Evolutionary conservation across 1,140 invertebrate species (phyloP), one percentile per base, ranked within the genome.

Genomic region (Onthophagus taurus): DNA sequence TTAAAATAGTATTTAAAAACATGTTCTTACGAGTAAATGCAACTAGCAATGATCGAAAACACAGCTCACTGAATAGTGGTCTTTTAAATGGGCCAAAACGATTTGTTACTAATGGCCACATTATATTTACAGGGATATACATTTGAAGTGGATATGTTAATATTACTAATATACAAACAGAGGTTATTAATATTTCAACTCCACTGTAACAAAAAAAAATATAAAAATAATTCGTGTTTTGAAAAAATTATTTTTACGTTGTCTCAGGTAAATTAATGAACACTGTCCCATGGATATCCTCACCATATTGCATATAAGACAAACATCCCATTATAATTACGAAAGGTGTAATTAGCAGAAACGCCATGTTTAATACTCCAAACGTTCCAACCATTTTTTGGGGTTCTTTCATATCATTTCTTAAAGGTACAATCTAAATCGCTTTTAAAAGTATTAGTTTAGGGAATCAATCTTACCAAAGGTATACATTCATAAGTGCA

Each of bases 251-350:
- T 26, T 26, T 7, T 26, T 7, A 26, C 18, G 9, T 37, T n/a
- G n/a, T n/a, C n/a, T 37, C 18, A 4, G 35, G 35, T 23, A 37
- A 13, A 21, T 37, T 37, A 11, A 37, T 12, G n/a, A 37, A 23
- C 1, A 37, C 14, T 3, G 35, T 37, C 7, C 19, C 35, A 8
- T 19, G 19, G 2, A 37, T 37, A 11, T 37, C 9, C 7, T 37
- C 20, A 3, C 35, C 35, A 21, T 37, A 37, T 23, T 37, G 20
- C 9, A 37, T 21, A 12, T 37, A 37, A 1, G 35, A 19, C 3
- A 37, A 20, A n/a, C 20, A 37, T 37, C 35, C 35, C 18, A 37
- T 9, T 3, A 21, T 2, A 8, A 19, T 13, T 8, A 37, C 14
- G 3, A 37, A 14, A 6, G 35, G 35, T 6, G 13, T 37, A 7